Base-by-base conservation (phyloP, 2,113 vertebrate species). In the Takifugu flavidus region DNA sequence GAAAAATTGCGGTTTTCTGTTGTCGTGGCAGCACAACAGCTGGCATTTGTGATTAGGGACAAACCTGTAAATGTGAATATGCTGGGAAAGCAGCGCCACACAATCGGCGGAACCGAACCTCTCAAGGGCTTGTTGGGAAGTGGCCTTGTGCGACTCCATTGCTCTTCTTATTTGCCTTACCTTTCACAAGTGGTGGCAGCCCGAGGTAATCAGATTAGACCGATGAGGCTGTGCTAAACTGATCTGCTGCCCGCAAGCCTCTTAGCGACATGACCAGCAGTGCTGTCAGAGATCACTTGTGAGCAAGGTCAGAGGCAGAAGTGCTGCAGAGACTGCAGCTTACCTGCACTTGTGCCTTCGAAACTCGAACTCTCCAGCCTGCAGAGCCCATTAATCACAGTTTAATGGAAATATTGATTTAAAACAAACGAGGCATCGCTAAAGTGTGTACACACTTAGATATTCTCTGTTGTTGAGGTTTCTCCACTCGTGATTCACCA, bases 181-280 rank as follows among this genome's bases (percentile, higher is more conserved):
- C 74, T 74, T 70, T 49, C 56, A 61, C 77, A 85, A 20, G 59
- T 57, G 67, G 73, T 76, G 51, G 74, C 56, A 64, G 75, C 72
- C 80, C 82, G 70, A 70, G 71, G 78, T 90, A 90, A 92, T 90
- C 84, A 87, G 89, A 90, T 91, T 91, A 91, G 82, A 76, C 70
- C 80, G 83, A 85, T 76, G 87, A 86, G 83, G 81, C 74, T 67
- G 79, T 74, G 84, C 88, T 89, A 77, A 89, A 89, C 84, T 84
- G 80, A 88, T 89, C 79, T 65, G 75, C 82, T 74, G 75, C 70
- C 66, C 54, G 59, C 75, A 89, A 91, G 89, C 89, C 67, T 88
- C 87, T 91, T 90, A 90, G 74, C 49, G 71, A 59, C 77, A 67
- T 80, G 82, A 46, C 82, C 67, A 56, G 54, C 81, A 27, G 70